phyloP scores from a whole-genome alignment of 2,797 vertebrate species.

The Periophthalmus magnuspinnatus region DNA sequence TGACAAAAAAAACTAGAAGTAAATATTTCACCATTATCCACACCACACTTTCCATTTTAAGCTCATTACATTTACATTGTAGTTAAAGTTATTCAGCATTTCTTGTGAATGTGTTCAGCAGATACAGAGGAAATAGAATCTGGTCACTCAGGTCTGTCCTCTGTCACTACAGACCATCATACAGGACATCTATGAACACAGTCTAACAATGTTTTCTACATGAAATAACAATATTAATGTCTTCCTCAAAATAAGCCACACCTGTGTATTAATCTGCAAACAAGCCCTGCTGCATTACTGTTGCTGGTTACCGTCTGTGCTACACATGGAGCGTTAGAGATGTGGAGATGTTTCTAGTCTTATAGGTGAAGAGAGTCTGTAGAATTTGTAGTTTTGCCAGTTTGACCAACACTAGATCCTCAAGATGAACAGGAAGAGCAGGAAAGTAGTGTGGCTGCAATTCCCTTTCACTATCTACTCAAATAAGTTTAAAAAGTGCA shows the following conservation, averaged over 20 bases:
- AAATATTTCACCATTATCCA: conserved; percentile 15
- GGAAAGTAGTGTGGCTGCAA: background rate
- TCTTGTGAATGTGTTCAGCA: background rate
- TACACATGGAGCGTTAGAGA: too few relatives aligned
- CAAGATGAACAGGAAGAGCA: conserved; percentile 38
- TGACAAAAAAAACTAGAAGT: background rate
- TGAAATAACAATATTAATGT: background rate
- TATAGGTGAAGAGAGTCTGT: background rate
- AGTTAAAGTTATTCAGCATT: background rate
- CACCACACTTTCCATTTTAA: background rate
- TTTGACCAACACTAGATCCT: background rate
- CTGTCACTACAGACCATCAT: conserved; percentile 11
- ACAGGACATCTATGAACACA: background rate
- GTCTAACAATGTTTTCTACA: background rate
- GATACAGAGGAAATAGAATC: background rate
- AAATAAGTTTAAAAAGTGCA: background rate
- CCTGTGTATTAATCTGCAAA: background rate
- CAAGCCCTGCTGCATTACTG: background rate
- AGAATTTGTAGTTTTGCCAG: background rate
- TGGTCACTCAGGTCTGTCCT: conserved; percentile 8
- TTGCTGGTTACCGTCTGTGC: background rate
- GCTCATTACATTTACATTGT: background rate
- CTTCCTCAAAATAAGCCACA: background rate
- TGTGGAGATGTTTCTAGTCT: background rate
- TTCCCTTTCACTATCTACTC: background rate